These are phyloP conservation scores for Amphipyra berbera DNA, from an alignment of 2,888 invertebrate species.

Conservation along the genomic window DNA sequence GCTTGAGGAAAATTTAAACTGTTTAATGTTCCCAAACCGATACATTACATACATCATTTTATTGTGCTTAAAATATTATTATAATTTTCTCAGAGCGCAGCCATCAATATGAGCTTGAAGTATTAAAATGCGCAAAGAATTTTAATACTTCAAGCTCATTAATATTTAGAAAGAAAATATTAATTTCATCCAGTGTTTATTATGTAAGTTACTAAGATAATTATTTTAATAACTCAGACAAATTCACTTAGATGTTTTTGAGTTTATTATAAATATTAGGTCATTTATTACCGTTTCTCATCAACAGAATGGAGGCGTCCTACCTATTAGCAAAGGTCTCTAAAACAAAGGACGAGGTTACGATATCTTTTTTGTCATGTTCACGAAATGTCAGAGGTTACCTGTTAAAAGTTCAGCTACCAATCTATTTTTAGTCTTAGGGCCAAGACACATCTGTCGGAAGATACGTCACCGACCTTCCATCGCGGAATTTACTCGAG, in stretches of 20 bases:
- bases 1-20: no score
- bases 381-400: neutral
- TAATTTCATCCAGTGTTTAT: conserved; percentile 19
- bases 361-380: neutral
- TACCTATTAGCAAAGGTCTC: neutral
- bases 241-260: conserved; percentile 18
- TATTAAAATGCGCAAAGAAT: no score
- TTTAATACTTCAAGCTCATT: conserved; percentile 28
- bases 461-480: no score
- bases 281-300: conserved; percentile 20
- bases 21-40: no score
- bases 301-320: neutral
- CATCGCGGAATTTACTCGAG: no score
- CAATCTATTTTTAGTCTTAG: no score
- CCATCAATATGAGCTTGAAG: no score
- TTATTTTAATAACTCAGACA: conserved; percentile 25
- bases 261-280: conserved; percentile 18
- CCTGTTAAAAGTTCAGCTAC: neutral
- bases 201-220: conserved; percentile 7
- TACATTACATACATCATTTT: no score
- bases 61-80: no score
- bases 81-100: no score
- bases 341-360: neutral
- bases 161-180: conserved; percentile 22
- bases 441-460: no score